Evolutionary conservation across 2,797 vertebrate genomes (phyloP).

Genomic region (Phyllotis vaccarum): DNA sequence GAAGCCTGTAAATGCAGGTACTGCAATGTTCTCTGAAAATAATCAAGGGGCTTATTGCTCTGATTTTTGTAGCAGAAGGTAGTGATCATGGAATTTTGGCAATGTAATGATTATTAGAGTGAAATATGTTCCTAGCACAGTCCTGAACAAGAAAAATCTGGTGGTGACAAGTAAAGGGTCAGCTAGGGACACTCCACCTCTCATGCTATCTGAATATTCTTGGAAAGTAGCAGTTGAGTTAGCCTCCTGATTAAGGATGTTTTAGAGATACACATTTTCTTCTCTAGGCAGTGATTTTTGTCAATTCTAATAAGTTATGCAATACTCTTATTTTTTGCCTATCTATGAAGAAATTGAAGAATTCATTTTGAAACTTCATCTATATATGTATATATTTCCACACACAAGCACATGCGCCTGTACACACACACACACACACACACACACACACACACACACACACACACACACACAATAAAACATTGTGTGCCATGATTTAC

Average conservation of each 20-base stretch:
- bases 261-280: not conserved
- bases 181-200: constrained; percentile 90
- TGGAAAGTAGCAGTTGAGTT: constrained; percentile 91
- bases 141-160: constrained; percentile 84
- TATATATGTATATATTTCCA: too few relatives aligned
- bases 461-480: too few relatives aligned
- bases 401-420: too few relatives aligned
- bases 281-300: not conserved
- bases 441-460: too few relatives aligned
- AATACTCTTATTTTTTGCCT: not conserved
- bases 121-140: constrained; percentile 91
- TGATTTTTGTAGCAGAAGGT: constrained; percentile 91
- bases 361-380: not conserved
- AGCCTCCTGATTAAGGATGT: constrained; percentile 92
- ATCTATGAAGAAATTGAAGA: not conserved
- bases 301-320: not conserved
- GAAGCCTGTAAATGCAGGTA: not conserved
- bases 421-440: too few relatives aligned
- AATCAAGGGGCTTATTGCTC: constrained; percentile 91
- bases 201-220: constrained; percentile 92
- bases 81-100: constrained; percentile 77
- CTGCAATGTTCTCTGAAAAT: constrained; percentile 83
- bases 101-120: constrained; percentile 92
- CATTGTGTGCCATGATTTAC: not conserved
- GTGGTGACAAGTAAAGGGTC: constrained; percentile 92